Conservation (phyloP, 2,888 invertebrate species). For the Julus scanicus region DNA sequence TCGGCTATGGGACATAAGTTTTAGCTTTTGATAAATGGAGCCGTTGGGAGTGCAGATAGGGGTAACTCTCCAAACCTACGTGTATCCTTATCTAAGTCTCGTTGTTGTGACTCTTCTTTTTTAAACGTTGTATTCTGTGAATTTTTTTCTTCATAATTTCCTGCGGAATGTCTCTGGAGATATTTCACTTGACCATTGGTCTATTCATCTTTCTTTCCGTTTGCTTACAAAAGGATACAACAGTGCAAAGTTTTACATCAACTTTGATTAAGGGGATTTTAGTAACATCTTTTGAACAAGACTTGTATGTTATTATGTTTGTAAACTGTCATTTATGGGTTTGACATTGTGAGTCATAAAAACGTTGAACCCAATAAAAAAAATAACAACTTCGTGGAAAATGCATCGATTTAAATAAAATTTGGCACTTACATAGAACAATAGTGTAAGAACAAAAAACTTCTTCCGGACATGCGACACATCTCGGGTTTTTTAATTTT, state of each 20-base stretch:
- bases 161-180: background rate
- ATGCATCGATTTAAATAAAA: too few species aligned
- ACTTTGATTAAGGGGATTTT: background rate
- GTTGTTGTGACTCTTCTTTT: background rate
- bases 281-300: too few species aligned
- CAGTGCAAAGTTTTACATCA: background rate
- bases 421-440: too few species aligned
- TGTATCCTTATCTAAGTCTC: background rate
- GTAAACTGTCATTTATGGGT: too few species aligned
- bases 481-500: too few species aligned
- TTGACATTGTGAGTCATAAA: too few species aligned
- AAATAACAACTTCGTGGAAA: too few species aligned
- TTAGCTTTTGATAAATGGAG: background rate
- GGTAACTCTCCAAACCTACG: background rate
- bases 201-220: background rate
- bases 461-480: too few species aligned
- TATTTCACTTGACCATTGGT: background rate
- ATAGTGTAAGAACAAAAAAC: too few species aligned
- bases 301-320: too few species aligned
- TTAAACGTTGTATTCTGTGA: background rate
- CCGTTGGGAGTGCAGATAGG: slow-evolving; percentile 16
- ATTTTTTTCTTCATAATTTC: slow-evolving; percentile 11
- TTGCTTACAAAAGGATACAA: background rate
- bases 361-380: too few species aligned
- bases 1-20: background rate